These are phyloP conservation scores for Agriopis leucophaearia DNA, from an alignment of 2,888 invertebrate genomes.

Conservation along the genomic window DNA sequence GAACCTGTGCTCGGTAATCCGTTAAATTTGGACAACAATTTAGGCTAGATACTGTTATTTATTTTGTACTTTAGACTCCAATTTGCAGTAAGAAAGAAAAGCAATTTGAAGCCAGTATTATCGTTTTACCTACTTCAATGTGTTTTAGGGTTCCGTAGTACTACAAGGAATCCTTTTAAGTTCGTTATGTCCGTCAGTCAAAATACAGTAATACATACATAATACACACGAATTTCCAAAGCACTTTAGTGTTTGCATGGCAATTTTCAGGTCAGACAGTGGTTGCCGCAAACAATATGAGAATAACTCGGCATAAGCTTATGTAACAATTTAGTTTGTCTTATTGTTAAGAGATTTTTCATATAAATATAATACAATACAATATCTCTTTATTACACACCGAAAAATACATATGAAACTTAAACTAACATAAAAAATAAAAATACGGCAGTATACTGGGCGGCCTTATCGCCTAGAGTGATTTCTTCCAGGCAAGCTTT, in stretches of 20 bases:
- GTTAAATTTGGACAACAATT: constrained; percentile 12
- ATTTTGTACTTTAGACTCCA: constrained; percentile 3
- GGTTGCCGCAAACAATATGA: neutral
- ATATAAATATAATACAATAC: too few species aligned
- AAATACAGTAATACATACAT: too few species aligned
- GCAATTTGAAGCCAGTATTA: neutral
- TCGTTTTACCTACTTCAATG: neutral
- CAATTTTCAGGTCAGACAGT: constrained; percentile 2
- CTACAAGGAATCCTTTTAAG: neutral
- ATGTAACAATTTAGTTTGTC: neutral
- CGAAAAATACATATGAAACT: too few species aligned
- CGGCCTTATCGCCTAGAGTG: too few species aligned
- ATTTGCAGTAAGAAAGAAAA: constrained; percentile 16
- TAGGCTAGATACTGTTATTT: too few species aligned
- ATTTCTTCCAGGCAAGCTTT: too few species aligned
- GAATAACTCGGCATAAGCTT: constrained; percentile 2
- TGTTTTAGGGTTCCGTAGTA: neutral
- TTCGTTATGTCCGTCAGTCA: too few species aligned
- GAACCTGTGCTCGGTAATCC: constrained; percentile 4
- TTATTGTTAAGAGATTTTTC: neutral
- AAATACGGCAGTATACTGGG: too few species aligned
- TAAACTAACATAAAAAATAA: too few species aligned
- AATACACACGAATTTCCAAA: neutral
- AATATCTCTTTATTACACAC: too few species aligned
- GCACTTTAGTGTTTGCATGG: constrained; percentile 1